These are phyloP conservation scores for Oncorhynchus keta DNA, from an alignment of 2,113 vertebrate genomes.

Conservation along the genomic window DNA sequence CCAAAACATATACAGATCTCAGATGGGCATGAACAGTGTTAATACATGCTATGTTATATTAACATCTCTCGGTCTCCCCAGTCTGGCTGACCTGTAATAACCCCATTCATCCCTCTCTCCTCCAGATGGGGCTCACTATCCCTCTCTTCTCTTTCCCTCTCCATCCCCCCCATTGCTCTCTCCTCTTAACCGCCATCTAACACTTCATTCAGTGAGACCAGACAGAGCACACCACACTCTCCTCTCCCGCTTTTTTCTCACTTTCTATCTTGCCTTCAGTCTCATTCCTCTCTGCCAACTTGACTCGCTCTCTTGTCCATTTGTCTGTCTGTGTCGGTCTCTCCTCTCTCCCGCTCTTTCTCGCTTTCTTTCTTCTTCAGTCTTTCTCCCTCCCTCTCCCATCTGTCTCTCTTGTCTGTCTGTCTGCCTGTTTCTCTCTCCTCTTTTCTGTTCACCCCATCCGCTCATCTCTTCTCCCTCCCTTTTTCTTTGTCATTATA, in stretches of 20 bases:
- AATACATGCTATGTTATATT: no score
- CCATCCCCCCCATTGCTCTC: constrained; percentile 8
- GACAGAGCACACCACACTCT: not conserved
- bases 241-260: not conserved
- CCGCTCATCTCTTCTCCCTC: not conserved
- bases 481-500: not conserved
- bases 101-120: constrained; percentile 14
- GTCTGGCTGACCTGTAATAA: constrained; percentile 43
- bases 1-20: no score
- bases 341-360: constrained; percentile 1
- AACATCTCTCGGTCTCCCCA: no score
- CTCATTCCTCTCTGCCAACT: not conserved
- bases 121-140: not conserved
- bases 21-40: no score
- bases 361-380: not conserved
- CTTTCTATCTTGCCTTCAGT: not conserved
- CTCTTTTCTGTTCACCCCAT: not conserved
- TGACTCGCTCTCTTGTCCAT: not conserved
- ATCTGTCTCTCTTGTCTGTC: not conserved
- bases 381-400: not conserved
- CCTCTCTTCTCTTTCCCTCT: not conserved
- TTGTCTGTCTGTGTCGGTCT: not conserved
- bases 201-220: not conserved
- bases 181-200: not conserved
- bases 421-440: not conserved